phyloP scores from a whole-genome alignment of 1,140 invertebrate genomes.

The Tetramorium parvispinum region DNA sequence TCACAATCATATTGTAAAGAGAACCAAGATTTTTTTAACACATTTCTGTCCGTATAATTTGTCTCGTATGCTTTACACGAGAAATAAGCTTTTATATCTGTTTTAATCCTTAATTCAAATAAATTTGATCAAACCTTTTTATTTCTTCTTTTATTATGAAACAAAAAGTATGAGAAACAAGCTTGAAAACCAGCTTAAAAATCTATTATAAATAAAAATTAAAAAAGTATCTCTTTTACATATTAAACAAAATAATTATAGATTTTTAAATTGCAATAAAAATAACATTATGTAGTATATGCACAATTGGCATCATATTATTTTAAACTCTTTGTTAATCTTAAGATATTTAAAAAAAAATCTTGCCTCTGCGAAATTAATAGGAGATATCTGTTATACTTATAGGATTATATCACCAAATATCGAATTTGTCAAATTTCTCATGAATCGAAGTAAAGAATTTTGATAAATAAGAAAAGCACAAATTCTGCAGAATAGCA shows the following conservation, averaged over 20 bases:
- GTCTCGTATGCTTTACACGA: neutral
- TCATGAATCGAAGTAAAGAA: neutral
- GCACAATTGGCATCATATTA: neutral
- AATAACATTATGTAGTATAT: neutral
- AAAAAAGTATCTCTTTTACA: neutral
- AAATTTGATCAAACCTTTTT: neutral
- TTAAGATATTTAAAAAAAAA: neutral
- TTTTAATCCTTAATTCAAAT: neutral
- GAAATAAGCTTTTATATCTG: neutral
- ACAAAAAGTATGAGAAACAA: neutral
- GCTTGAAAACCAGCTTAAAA: neutral
- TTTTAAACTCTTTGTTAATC: neutral
- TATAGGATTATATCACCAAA: neutral
- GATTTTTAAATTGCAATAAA: neutral
- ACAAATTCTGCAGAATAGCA: neutral
- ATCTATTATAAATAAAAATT: neutral
- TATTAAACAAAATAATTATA: neutral
- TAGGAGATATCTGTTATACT: neutral
- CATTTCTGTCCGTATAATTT: neutral
- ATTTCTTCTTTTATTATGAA: neutral
- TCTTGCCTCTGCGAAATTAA: neutral
- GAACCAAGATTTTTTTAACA: neutral
- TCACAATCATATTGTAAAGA: neutral
- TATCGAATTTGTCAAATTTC: neutral
- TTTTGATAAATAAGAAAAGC: neutral